Evolutionary conservation across 2,888 invertebrate genomes (phyloP), one percentile per base, ranked within the genome.

Genomic region (Lymantria dispar): DNA sequence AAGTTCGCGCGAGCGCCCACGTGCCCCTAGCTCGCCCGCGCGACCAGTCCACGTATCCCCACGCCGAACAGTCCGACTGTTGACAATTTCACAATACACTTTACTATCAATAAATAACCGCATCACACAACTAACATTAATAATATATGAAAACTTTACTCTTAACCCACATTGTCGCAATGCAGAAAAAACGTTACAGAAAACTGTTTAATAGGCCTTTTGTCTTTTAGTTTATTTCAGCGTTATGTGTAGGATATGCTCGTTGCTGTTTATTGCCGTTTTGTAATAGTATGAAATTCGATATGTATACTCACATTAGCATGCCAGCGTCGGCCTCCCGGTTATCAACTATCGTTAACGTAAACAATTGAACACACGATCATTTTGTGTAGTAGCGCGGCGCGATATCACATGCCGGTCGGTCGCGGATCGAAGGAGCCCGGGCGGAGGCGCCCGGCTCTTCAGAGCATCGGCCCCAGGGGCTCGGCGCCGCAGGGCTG

Each of bases 261-360:
- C 33, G 22, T 22, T 22, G 22, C 22, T 22, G 22, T 22, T 22
- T 22, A 5, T 22, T 58, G 56, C 52, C 64, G 59, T 45, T n/a
- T 54, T 12, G 50, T 37, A 54, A 60, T 57, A 52, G 53, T 60
- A 59, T 74, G 71, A 52, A 33, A 46, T 52, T 40, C 43, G 49
- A 52, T 73, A 62, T 61, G 64, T 67, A 78, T 90, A 90, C 90
- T 91, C 87, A 91, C 90, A 89, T 91, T 83, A 87, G 87, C 90
- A 89, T 89, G 87, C 89, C 89, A 89, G 87, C 87, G 85, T 83
- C 83, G 83, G 83, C 78, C 75, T 80, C 78, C 74, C 79, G 77
- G 83, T 82, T 85, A 88, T 89, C 88, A 87, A 88, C 87, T 88
- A 81, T 74, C 76, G 83, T 78, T 80, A 87, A 88, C 81, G 87